Percentiles rank a stretch among this genome's conserved stretches.
Conservation (phyloP, 2,113 vertebrate genomes). For the Xyliphius kryptos region DNA sequence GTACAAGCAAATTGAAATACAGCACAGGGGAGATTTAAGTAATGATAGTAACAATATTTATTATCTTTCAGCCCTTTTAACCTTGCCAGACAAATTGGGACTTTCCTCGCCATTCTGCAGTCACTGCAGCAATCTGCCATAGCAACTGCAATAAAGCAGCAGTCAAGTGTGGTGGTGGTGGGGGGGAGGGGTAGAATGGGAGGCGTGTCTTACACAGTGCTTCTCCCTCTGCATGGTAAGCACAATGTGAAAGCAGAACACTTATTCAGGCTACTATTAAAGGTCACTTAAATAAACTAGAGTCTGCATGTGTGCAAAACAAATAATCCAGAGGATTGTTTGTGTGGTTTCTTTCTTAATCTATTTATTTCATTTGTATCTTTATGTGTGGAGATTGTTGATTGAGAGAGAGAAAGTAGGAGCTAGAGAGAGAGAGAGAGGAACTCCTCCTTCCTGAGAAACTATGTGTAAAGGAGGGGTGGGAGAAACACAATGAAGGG, state of each 20-base stretch:
- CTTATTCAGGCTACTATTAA: background rate
- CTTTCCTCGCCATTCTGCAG: conserved; percentile 20
- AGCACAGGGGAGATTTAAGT: background rate
- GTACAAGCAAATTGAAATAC: background rate
- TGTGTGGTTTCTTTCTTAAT: conserved; percentile 29
- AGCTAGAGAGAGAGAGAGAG: conserved; percentile 1
- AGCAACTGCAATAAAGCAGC: conserved; percentile 31
- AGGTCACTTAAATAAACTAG: conserved; percentile 1
- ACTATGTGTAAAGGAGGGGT: conserved; percentile 20
- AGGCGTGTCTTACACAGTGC: conserved; percentile 17
- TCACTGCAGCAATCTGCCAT: conserved; percentile 37
- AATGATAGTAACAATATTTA: background rate
- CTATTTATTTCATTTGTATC: too few species aligned
- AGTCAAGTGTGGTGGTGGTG: conserved; percentile 22
- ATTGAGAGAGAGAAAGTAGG: background rate
- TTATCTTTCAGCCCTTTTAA: background rate
- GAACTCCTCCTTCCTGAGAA: conserved; percentile 33
- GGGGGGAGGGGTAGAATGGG: conserved; percentile 11
- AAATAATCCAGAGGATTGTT: conserved; percentile 27
- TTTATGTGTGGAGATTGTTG: background rate
- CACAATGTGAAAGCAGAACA: background rate
- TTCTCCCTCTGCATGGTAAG: conserved; percentile 2
- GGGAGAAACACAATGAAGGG: conserved; percentile 48
- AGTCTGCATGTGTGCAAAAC: conserved; percentile 10
- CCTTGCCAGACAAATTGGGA: conserved; percentile 7